Evolutionary conservation across 2,797 vertebrate species (phyloP), one percentile per base, ranked within the genome.

Genomic region (Enteromius argenteus): DNA sequence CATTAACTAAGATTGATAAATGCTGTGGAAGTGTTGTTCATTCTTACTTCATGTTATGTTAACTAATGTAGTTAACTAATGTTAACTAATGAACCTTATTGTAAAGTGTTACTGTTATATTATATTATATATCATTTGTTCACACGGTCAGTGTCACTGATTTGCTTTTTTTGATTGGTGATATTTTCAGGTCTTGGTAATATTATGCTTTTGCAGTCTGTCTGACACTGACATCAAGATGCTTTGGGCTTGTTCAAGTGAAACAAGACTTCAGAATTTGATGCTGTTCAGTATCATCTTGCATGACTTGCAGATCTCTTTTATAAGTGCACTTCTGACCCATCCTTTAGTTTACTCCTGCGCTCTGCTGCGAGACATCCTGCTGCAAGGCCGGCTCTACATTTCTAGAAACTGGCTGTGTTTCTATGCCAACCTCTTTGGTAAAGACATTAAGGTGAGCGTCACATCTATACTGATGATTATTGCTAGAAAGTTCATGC

Each of bases 351-450:
- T 97, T 88, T 99, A 97, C 84, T 99, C 98, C 90, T 99, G 98
- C 0, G 98, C 98, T 1, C 96, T 99, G 44, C 97, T 98, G 92
- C 95, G 96, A 92, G 98, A 99, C 53, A 97, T 99, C 81, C 96
- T 99, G 14, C 96, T 99, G 30, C 98, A 99, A 89, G 98, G 98
- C 37, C 95, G 97, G 13, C 97, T 99, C 89, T 99, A 98, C 93
- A 99, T 99, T 90, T 99, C 98, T 85, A 95, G 96, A 90, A 97
- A 98, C 93, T 99, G 98, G 98, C 93, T 99, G 88, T 99, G 98
- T 93, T 99, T 99, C 93, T 96, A 98, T 0, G 96, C 98, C 89
- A 98, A 97, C 93, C 96, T 99, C 90, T 99, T 99, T 0, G 98
- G 97, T 90, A 98, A 97, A 90, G 97, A 99, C 91, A 96, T 98